Evolutionary conservation across 1,140 invertebrate species (phyloP), one percentile per base, ranked within the genome.

Genomic region (Leptinotarsa lineolata): DNA sequence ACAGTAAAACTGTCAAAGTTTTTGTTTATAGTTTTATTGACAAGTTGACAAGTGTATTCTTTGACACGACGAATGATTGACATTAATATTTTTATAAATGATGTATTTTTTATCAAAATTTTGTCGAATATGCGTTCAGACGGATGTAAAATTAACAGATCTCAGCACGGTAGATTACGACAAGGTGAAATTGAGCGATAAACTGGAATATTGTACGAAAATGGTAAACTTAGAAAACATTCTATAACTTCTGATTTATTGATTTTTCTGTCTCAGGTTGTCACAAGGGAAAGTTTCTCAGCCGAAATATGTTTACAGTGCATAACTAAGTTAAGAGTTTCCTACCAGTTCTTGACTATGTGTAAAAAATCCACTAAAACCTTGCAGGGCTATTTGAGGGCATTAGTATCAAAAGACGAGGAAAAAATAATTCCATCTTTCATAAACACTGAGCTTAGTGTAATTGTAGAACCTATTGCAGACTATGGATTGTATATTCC

Each of bases 21-120:
- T 77, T 78, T 79, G 76, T 78, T 77, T 79, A 79, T 70, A 70
- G 69, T 76, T 63, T 54, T 54, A 16, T 54, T 54, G 48, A 54
- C 48, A 54, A n/a, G 16, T 54, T 54, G 48, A 54, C 48, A 54
- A 54, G 48, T 54, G 16, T 54, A 54, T 81, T 81, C 78, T 80
- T 80, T 82, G 82, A 82, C 81, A 83, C 79, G 80, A 78, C 79
- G 78, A 79, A 79, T 83, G 81, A 83, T 82, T 83, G 82, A 83
- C 81, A 83, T 73, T 54, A 65, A 18, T 67, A 65, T 68, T 75
- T 77, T 72, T 54, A 5, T 18, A 65, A 71, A 79, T 73, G 73
- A 83, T 83, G 82, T 82, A 82, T 79, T 84, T 81, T 80, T 80
- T 84, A 66, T 70, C 79, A 72, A 79, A 83, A 77, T 81, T 84